Conservation (phyloP, 2,113 vertebrate genomes). For the Alexandromys fortis region DNA sequence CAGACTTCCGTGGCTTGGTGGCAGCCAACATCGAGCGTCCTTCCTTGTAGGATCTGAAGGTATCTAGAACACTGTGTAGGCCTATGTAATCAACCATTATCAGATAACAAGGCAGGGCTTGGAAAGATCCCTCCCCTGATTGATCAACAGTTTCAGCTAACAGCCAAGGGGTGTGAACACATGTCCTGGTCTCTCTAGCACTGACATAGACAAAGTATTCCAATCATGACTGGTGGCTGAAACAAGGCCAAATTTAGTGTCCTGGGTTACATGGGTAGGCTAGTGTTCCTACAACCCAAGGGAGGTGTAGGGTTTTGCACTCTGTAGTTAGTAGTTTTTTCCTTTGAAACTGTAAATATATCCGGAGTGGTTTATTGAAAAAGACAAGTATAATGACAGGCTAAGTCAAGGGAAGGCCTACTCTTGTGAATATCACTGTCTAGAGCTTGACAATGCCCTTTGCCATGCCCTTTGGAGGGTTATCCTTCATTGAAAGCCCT, state of each 20-base stretch:
- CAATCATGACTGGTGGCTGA: background rate
- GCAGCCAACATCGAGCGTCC: background rate
- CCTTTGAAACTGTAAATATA: background rate
- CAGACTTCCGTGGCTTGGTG: background rate
- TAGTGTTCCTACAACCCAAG: background rate
- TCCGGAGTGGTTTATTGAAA: background rate
- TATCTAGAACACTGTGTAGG: background rate
- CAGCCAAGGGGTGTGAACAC: background rate
- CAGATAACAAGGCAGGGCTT: background rate
- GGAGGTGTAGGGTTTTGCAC: background rate
- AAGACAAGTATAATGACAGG: background rate
- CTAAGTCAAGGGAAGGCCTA: background rate
- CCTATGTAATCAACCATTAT: background rate
- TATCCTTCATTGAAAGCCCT: background rate
- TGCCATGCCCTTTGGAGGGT: background rate
- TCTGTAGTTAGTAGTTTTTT: background rate
- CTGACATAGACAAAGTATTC: background rate
- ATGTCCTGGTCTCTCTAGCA: background rate
- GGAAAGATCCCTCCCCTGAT: background rate
- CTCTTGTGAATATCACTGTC: background rate
- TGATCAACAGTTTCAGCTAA: background rate
- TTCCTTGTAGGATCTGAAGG: background rate
- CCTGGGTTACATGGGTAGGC: background rate
- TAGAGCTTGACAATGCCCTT: background rate
- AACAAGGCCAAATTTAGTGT: background rate